Base-by-base conservation (phyloP, 2,888 invertebrate genomes). In the Drosophila pseudotakahashii region DNA sequence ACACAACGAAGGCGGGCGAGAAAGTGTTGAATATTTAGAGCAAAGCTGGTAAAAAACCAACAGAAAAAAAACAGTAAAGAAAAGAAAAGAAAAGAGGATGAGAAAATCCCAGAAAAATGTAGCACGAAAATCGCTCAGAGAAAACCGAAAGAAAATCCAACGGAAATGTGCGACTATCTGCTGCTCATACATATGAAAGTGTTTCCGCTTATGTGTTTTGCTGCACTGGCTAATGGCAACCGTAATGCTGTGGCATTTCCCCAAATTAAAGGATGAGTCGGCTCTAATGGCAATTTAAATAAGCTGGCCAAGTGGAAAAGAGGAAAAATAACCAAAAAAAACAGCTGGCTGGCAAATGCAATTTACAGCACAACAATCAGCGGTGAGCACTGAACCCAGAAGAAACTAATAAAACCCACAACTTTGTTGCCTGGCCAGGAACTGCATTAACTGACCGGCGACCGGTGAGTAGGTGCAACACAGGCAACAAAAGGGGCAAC, bases 321-420 rank as follows among this genome's bases (percentile, higher is more conserved):
- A 34, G 55, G 67, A 63, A 67, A 60, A 44, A 67, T 34, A 50
- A 41, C 59, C n/a, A 23, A 14, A 6, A 42, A 19, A 11, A 42
- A 19, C 16, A 41, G 16, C 16, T 37, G 6, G 23, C 19, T 19
- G 19, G 19, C 89, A 89, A 88, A 88, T 86, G 89, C 89, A 88
- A 89, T 88, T 88, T 81, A 89, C 80, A 84, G 77, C 73, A 74
- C 72, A 81, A 86, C 82, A 87, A 86, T 83, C 89, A 76, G 77
- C 70, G 76, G 79, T 62, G 71, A 77, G 77, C 75, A 78, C 80
- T 52, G 51, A 59, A 30, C 37, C 44, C 19, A 14, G 41, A 61
- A 71, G 55, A 75, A 88, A 71, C 68, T 72, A 81, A 81, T 81
- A 85, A 73, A 83, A 86, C 45, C 69, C 47, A 72, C 60, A 72